Base-by-base conservation (phyloP, 2,797 vertebrate genomes). In the Xyrichtys novacula region DNA sequence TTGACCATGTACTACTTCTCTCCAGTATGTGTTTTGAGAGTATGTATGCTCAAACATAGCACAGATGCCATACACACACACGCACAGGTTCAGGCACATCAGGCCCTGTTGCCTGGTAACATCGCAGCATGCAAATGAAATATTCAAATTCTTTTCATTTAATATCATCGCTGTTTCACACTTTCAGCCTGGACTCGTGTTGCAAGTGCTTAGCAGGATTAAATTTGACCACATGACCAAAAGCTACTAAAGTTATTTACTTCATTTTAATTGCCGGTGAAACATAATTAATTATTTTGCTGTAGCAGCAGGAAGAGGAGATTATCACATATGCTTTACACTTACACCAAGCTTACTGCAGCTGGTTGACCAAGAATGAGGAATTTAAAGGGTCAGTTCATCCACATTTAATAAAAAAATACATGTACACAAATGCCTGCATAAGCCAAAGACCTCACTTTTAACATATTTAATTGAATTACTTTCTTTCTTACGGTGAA, bases 31-130 rank as follows among this genome's bases (percentile, higher is more conserved):
- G 59, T 81, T 83, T 76, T 67, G 65, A 67, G 74, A 80, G 68
- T 82, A 80, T 71, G 70, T 76, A 84, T 77, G 65, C 81, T 83
- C 78, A 78, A 82, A 84, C 66, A 84, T 86, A 90, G 88, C 89
- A 89, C 88, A 90, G 80, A 70, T 76, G 65, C 78, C 65, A 74
- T 55, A 71, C 66, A 75, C 75, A 75, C 75, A 72, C 65, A 68
- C 46, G 78, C 58, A 80, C 67, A 81, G 65, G 62, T 73, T 68
- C 52, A 77, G 72, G 67, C 74, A 77, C 74, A 80, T 50, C 63
- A 44, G 62, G 36, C 60, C 43, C 65, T 62, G 55, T 53, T 79
- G 71, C 78, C 74, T 69, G 65, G 64, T 63, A 73, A 52, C 60
- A 69, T 65, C 67, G 66, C 59, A 69, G 81, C 72, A 78, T 83